Conservation (phyloP, 2,113 vertebrate species). For the Dolichallabes microphthalmus region DNA sequence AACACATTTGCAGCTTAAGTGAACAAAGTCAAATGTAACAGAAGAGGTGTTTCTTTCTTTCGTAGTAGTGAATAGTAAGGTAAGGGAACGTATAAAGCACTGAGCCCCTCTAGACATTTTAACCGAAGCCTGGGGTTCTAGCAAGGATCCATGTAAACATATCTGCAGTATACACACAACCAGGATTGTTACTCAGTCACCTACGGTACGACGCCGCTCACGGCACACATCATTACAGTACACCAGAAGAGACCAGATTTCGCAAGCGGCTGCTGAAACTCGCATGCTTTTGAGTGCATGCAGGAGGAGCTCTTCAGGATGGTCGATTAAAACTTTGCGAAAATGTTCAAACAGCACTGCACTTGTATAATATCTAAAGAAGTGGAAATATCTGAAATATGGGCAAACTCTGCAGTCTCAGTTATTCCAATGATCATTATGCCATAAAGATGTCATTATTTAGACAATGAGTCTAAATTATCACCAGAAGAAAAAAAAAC, state of each 20-base stretch:
- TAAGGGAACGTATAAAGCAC: neutral
- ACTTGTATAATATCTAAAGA: neutral
- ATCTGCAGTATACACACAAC: conserved; percentile 36
- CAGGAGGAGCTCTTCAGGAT: conserved; percentile 5
- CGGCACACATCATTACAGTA: conserved; percentile 31
- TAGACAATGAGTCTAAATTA: neutral
- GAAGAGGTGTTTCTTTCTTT: conserved; percentile 10
- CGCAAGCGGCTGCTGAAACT: neutral
- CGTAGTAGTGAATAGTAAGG: conserved; percentile 28
- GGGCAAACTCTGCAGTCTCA: neutral
- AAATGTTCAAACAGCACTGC: conserved; percentile 1
- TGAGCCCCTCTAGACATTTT: neutral
- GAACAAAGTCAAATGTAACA: neutral
- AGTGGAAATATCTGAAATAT: neutral
- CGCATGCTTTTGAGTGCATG: conserved; percentile 15
- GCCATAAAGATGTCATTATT: neutral
- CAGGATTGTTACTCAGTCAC: conserved; percentile 22
- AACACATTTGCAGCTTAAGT: neutral
- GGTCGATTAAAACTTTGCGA: neutral
- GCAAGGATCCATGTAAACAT: conserved; percentile 39
- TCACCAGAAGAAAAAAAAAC: neutral
- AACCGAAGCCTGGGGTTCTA: conserved; percentile 7
- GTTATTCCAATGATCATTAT: too few species aligned
- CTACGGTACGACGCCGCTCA: conserved; percentile 4
- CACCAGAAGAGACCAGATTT: neutral